Evolutionary conservation across 1,140 invertebrate species (phyloP), one percentile per base, ranked within the genome.

Genomic region (Agrilus planipennis): DNA sequence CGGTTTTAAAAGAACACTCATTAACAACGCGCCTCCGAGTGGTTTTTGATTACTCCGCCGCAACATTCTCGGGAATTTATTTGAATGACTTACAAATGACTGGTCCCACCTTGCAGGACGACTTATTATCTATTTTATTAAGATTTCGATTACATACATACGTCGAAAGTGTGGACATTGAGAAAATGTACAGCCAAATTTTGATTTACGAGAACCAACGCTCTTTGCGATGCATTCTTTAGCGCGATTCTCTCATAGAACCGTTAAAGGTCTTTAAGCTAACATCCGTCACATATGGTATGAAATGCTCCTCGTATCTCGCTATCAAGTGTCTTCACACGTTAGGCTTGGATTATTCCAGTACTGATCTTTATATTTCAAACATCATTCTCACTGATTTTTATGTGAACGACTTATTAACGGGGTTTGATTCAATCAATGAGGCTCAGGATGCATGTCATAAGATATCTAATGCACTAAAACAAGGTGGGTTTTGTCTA

Each of bases 161-260:
- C 28, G 59, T 57, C n/a, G 42, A 71, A 15, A 43, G 50, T n/a
- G 57, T 54, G 6, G 66, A 70, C 44, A 53, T 68, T 4, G 45
- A 46, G 12, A 55, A 64, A 41, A 61, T 60, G 49, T 66, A 60
- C 35, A 34, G 55, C 5, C 56, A 62, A 44, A 47, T 63, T 1
- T 10, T 45, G 20, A 45, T 63, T 10, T 12, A 52, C 22, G 21
- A 45, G 6, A 41, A 52, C 21, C 49, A 60, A 42, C 17, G 38
- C 20, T 27, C 54, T 22, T 44, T 54, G 10, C 60, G 61, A 44
- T 37, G 50, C 34, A 58, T 65, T 12, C 3, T 64, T 0, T 63
- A 58, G 58, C 40, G 54, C 28, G 22, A 39, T 10, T 25, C 41
- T 19, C 16, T 38, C 10, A 36, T 45, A 3, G 31, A 57, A 6